These are phyloP conservation scores for Perodicticus potto DNA, from an alignment of 2,797 vertebrate genomes.

Conservation along the genomic window DNA sequence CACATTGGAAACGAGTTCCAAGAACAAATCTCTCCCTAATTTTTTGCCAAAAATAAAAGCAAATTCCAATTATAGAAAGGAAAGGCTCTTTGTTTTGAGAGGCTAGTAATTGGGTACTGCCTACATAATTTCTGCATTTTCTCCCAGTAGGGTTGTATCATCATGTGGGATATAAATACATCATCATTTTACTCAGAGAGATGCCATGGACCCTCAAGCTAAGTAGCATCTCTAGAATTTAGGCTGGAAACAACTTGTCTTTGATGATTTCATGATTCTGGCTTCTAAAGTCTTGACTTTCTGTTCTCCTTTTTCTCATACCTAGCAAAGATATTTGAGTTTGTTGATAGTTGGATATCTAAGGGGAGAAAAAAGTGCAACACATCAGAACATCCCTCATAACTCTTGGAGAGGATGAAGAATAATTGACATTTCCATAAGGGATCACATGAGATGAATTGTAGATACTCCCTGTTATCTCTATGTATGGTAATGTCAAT, in stretches of 20 bases:
- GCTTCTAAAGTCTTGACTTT: background rate
- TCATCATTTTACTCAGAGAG: background rate
- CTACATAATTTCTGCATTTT: background rate
- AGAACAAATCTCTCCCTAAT: constrained; percentile 21
- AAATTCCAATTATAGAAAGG: constrained; percentile 2
- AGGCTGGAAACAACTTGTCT: background rate
- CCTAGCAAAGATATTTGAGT: background rate
- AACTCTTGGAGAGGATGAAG: background rate
- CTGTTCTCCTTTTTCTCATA: background rate
- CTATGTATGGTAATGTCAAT: background rate
- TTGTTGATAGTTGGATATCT: background rate
- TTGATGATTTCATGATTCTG: background rate
- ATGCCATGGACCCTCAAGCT: background rate
- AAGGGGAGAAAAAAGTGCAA: background rate
- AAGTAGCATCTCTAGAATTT: background rate
- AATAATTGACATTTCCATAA: background rate
- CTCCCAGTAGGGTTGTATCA: background rate
- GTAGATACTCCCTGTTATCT: background rate
- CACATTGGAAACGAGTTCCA: background rate
- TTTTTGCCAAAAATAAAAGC: constrained; percentile 54
- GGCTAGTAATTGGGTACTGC: background rate
- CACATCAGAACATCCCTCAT: background rate
- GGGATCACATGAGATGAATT: background rate
- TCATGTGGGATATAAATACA: background rate
- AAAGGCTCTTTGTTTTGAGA: constrained; percentile 39